phyloP scores from a whole-genome alignment of 2,888 invertebrate species.

The Eupithecia centaureata region DNA sequence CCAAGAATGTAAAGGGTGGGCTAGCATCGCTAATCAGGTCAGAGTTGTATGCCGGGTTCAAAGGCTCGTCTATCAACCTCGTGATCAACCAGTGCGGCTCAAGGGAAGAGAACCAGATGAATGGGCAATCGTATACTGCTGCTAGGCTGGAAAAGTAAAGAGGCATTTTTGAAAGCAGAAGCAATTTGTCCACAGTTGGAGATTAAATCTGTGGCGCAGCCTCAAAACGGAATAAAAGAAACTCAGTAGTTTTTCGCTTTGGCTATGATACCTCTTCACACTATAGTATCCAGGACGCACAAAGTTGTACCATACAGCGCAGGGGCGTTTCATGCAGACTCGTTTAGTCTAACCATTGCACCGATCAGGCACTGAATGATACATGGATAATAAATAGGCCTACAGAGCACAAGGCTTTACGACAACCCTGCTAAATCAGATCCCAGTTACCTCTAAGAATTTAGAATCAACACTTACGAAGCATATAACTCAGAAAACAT shows the following conservation, averaged over 20 bases:
- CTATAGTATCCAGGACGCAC: background rate
- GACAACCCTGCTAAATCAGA: too few relatives aligned
- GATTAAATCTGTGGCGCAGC: too few relatives aligned
- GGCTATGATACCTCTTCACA: too few relatives aligned
- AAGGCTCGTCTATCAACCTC: slow-evolving; percentile 50
- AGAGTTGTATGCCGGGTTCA: slow-evolving; percentile 51
- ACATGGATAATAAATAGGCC: too few relatives aligned
- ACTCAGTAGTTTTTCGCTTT: too few relatives aligned
- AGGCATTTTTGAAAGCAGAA: too few relatives aligned
- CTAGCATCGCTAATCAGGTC: slow-evolving; percentile 36
- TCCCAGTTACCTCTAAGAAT: background rate
- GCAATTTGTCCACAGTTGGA: too few relatives aligned
- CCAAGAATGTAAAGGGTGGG: slow-evolving; percentile 52
- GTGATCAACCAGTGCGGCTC: slow-evolving; percentile 52
- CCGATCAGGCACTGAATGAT: background rate
- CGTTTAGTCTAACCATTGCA: too few relatives aligned
- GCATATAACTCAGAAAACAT: slow-evolving; percentile 53
- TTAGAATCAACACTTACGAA: slow-evolving; percentile 45
- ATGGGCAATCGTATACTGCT: slow-evolving; percentile 56
- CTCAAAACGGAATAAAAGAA: too few relatives aligned
- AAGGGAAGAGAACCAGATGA: slow-evolving; percentile 57
- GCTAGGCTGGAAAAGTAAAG: slow-evolving; percentile 51
- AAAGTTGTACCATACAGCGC: background rate
- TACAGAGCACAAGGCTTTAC: too few relatives aligned
- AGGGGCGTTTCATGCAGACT: too few relatives aligned